A percentile compares a stretch with the other conserved stretches of the same genome.
Conservation (phyloP, 2,113 vertebrate genomes). For the Cettia cetti region DNA sequence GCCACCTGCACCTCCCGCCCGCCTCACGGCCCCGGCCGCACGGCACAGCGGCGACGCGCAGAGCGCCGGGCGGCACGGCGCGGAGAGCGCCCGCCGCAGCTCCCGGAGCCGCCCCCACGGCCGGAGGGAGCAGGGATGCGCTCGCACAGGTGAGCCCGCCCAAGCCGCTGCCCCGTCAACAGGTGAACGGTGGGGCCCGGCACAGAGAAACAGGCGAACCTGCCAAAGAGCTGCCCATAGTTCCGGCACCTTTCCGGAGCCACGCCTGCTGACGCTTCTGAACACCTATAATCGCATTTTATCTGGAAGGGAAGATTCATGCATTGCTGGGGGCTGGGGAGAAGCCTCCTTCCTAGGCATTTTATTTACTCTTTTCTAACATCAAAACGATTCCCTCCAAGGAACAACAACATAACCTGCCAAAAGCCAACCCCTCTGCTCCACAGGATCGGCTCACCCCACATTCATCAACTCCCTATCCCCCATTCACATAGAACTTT, state of each 20-base stretch:
- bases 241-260: background rate
- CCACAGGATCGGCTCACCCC: background rate
- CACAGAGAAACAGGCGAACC: background rate
- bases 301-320: background rate
- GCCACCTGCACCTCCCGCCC: background rate
- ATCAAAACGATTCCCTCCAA: background rate
- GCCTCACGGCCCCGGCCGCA: too few species aligned
- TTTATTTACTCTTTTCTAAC: background rate
- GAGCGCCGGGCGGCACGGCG: too few species aligned
- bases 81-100: rapidly evolving
- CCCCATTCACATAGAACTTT: rapidly evolving
- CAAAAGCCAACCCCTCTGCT: background rate
- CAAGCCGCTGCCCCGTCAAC: background rate
- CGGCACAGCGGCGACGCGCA: too few species aligned
- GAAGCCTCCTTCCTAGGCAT: background rate
- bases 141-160: background rate
- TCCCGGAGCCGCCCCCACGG: background rate
- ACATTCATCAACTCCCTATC: too few species aligned
- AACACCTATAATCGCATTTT: background rate
- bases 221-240: background rate
- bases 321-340: rapidly evolving
- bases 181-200: background rate
- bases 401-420: background rate
- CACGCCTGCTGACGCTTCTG: background rate
- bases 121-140: background rate